Evolutionary conservation across 2,113 vertebrate species (phyloP).

Genomic region (Nycticebus coucang): DNA sequence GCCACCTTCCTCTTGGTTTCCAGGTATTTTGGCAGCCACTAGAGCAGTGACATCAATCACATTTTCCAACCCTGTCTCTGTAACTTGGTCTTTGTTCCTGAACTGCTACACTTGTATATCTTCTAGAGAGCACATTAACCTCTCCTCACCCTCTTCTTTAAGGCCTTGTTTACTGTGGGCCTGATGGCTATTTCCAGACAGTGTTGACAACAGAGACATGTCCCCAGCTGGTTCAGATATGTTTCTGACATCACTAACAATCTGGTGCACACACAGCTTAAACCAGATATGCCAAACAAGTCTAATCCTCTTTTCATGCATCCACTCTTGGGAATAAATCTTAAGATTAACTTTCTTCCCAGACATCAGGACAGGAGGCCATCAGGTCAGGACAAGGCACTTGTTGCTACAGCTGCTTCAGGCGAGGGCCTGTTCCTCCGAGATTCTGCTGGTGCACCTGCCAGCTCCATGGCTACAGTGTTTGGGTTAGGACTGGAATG

Average conservation of each 20-base stretch:
- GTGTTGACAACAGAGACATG: background rate
- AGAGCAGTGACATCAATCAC: too few species aligned
- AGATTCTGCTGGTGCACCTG: background rate
- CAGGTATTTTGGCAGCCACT: background rate
- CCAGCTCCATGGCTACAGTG: slow-evolving; percentile 22
- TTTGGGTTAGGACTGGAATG: slow-evolving; percentile 62
- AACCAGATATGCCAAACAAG: background rate
- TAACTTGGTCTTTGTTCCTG: background rate
- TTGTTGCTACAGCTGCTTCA: background rate
- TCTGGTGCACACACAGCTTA: background rate
- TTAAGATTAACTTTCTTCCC: background rate
- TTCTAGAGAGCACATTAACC: background rate
- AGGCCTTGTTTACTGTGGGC: background rate
- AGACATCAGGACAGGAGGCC: background rate
- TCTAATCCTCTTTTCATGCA: background rate
- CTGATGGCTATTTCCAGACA: background rate
- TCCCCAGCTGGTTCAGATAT: background rate
- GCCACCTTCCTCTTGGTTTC: background rate
- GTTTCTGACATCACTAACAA: background rate
- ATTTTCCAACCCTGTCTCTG: background rate
- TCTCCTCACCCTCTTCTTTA: background rate
- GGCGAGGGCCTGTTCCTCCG: background rate
- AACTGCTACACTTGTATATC: background rate
- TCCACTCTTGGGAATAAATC: background rate
- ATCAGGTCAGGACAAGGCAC: accelerated